Evolutionary conservation across 30 jellyfish, hydroid and myxozoan genomes (phyloP), one percentile per base, ranked within the genome.

Genomic region (Sanderia malayensis): DNA sequence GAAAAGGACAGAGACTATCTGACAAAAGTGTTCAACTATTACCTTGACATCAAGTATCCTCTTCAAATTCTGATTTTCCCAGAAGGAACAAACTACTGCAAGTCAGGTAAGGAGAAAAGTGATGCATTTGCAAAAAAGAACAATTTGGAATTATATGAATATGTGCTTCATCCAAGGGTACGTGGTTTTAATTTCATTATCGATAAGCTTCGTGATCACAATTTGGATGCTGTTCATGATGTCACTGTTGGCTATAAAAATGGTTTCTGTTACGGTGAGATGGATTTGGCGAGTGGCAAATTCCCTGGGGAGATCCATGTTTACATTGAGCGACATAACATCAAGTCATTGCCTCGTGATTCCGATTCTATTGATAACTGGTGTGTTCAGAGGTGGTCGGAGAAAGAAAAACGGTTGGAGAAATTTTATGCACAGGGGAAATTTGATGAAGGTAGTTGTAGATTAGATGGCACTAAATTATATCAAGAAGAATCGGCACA

Each of bases 281-380:
- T 66, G 37, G 96, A 91, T 65, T 57, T 91, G 76, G 32, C 79
- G 20, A 37, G 70, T 37, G 98, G 98, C 3, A 77, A 83, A 34
- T 91, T 83, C 62, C 98, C 98, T 0, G 84, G 88, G 17, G 98
- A 91, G 61, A 80, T 91, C 21, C 98, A 83, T 71, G 87, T 83
- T 29, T 58, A 76, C 76, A 31, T 91, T 23, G 79, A 89, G 30
- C 60, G 94, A 6, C 74, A 91, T 74, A 74, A 78, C 41, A 70
- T 91, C 63, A 72, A 47, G 9, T 80, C 63, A 13, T 32, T 91
- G 53, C 98, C 98, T 21, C 68, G 76, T 19, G 92, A 83, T 31
- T 70, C 88, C 6, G 92, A 74, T n/a, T 84, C 83, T 24, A 71
- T 91, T 25, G 98, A 84, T 67, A 78, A 91, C 22, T 91, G 98